Evolutionary conservation across 2,888 invertebrate genomes (phyloP), one percentile per base, ranked within the genome.

Genomic region (Urechis unicinctus): DNA sequence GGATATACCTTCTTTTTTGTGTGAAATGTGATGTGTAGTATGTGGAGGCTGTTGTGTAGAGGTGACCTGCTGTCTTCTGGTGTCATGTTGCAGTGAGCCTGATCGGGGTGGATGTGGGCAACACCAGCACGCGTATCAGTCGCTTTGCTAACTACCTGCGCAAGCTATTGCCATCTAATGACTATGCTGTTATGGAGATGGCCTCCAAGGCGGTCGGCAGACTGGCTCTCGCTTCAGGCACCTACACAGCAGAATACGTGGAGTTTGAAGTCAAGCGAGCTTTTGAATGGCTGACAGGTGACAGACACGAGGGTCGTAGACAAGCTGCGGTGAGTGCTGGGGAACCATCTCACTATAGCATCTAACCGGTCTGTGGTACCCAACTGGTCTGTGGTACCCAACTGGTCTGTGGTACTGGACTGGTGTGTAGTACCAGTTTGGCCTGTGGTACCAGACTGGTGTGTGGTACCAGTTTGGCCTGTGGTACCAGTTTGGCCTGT

Each of bases 221-320:
- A 65, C 81, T 98, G 53, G 95, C 95, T 1, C 83, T 92, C 25
- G 74, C 79, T 0, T 80, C 80, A 5, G 95, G 95, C 17, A 91
- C 93, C 0, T 92, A 91, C 76, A 89, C 95, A 30, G 91, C 93
- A 0, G 94, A 95, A 73, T 94, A 95, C 75, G 94, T 97, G n/a
- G 95, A 96, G 70, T 94, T 94, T 81, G 95, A 96, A 80, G 91
- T 96, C 1, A 93, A 93, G 76, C 83, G 91, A 71, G 92, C 96
- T 17, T 58, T 61, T 25, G 97, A 97, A 76, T 95, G 93, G 93
- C 82, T 97, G 3, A 87, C 88, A 28, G 89, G 88, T 51, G 94
- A 74, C 43, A 82, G 92, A 65, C 86, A 91, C 76, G 95, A 96
- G 78, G 88, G 90, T 2, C 88, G 91, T 73, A 83, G 93, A 50